Evolutionary conservation across 2,797 vertebrate genomes (phyloP), one percentile per base, ranked within the genome.

Genomic region (Esox lucius): DNA sequence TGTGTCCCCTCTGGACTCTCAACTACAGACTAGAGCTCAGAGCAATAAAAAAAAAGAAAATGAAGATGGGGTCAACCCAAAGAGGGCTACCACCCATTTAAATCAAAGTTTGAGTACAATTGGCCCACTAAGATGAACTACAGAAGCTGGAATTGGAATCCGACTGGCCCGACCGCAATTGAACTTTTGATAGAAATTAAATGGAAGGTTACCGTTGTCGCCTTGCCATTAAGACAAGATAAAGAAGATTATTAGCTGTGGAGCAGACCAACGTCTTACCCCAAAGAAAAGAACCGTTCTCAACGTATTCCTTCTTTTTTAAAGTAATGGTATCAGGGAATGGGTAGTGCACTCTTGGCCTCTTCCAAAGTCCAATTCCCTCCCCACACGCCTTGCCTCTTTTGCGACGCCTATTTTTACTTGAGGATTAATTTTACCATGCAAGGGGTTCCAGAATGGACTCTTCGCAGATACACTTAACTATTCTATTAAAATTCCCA

Each of bases 401-500:
- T 85, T 17, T 28, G 26, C 15, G 65, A 96, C 94, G 96, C 95
- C 96, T 96, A 96, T 96, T 97, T 97, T 97, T 96, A 96, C 95
- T 95, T 91, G 85, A 93, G 96, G 97, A 98, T 98, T 98, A 98
- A 98, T 98, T 98, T 97, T 96, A 95, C 95, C 93, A 93, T 95
- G 95, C 95, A 96, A 96, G 95, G 94, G 93, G 94, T 82, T 93
- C 92, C 61, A 87, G 90, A 94, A 94, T 93, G 91, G 93, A 92
- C 92, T 93, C 93, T 92, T 87, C 86, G 85, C 91, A 90, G 87
- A 92, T 81, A 89, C 91, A 91, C 96, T 98, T 98, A 98, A 98
- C 96, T 98, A 98, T 98, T 98, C 97, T 98, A 99, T 99, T 99
- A 99, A 98, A 98, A 96, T 96, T 95, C 94, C 95, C 95, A 98